Evolutionary conservation across 2,113 vertebrate genomes (phyloP).

Genomic region (Myotis lucifugus): DNA sequence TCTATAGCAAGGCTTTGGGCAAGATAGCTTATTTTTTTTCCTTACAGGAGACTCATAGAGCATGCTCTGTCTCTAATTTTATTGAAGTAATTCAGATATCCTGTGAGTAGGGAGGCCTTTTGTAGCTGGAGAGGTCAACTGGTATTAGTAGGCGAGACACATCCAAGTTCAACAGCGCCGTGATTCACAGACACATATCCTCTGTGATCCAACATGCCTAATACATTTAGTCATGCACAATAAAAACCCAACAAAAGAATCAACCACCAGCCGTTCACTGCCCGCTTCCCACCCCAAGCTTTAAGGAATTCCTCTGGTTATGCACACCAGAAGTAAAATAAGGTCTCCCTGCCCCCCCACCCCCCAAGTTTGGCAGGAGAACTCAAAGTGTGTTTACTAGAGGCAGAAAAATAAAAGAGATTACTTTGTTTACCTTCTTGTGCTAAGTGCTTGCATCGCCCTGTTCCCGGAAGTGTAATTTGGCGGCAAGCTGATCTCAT

Average conservation of each 20-base stretch:
- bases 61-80: constrained; percentile 46
- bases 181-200: constrained; percentile 69
- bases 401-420: background rate
- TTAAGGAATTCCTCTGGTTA: constrained; percentile 62
- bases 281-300: constrained; percentile 34
- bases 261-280: constrained; percentile 47
- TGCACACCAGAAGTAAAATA: constrained; percentile 10
- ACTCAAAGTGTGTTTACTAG: background rate
- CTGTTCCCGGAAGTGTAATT: background rate
- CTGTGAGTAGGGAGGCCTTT: constrained; percentile 30
- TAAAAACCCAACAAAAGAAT: constrained; percentile 79
- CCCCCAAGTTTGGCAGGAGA: background rate
- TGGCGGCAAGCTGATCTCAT: background rate
- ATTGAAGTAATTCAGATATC: constrained; percentile 9
- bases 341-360: background rate
- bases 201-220: constrained; percentile 78
- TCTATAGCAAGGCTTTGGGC: background rate
- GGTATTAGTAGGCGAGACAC: constrained; percentile 74
- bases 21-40: background rate
- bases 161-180: constrained; percentile 57
- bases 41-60: background rate
- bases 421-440: constrained; percentile 51
- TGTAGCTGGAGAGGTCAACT: constrained; percentile 51
- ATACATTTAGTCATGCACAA: constrained; percentile 80
- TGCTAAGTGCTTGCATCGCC: background rate